These are phyloP conservation scores for Paracanthobrama guichenoti DNA, from an alignment of 2,113 vertebrate genomes.

Conservation along the genomic window DNA sequence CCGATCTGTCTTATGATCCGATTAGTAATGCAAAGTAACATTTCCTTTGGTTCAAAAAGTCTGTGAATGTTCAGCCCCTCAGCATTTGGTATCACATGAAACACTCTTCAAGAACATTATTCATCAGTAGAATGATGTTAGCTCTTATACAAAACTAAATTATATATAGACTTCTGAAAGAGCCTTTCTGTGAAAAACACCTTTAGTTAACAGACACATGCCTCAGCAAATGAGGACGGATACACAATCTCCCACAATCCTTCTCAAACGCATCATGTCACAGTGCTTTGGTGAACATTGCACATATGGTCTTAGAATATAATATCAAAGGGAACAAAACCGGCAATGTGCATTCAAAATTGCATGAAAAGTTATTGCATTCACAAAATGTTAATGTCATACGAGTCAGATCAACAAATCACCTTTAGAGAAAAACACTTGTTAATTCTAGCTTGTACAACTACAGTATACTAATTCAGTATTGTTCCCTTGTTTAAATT, in stretches of 20 bases:
- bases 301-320: not conserved
- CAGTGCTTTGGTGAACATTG: not conserved
- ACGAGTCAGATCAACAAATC: not conserved
- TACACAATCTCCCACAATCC: not conserved
- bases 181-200: not conserved
- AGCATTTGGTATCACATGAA: not conserved
- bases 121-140: not conserved
- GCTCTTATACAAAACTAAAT: not conserved
- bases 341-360: not conserved
- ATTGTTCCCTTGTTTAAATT: conserved; percentile 5
- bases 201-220: not conserved
- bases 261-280: not conserved
- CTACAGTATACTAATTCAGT: not conserved
- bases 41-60: not conserved
- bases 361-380: conserved; percentile 2
- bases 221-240: not conserved
- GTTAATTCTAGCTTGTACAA: not conserved
- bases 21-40: not conserved
- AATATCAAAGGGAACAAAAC: not conserved
- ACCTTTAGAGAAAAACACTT: not conserved
- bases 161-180: too few relatives aligned
- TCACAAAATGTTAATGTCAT: not conserved
- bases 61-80: not conserved
- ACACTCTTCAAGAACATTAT: not conserved
- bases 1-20: not conserved